Percentiles rank a stretch among this genome's conserved stretches.
phyloP scores from a whole-genome alignment of 2,797 vertebrate species.

The Taenioides sp. region DNA sequence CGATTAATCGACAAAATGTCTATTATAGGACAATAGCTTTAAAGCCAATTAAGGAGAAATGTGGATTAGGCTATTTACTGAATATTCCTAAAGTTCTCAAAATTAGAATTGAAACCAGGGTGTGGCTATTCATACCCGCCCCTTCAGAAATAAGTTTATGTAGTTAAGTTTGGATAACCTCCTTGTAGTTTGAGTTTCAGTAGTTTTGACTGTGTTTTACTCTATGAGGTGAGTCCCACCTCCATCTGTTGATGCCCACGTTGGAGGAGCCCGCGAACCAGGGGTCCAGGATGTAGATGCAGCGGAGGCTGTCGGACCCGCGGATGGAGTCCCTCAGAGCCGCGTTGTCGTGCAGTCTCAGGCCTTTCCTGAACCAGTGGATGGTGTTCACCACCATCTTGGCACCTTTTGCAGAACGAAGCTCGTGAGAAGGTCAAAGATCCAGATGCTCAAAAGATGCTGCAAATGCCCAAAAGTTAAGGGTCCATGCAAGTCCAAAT shows the following conservation, averaged over 20 bases:
- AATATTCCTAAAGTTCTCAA: neutral
- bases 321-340: slow-evolving; percentile 86
- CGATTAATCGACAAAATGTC: too few relatives aligned
- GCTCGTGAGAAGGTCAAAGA: neutral
- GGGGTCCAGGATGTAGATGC: slow-evolving; percentile 93
- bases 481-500: neutral
- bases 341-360: slow-evolving; percentile 93
- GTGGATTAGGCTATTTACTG: too few relatives aligned
- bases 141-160: neutral
- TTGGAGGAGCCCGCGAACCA: slow-evolving; percentile 96
- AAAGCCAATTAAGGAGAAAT: too few relatives aligned
- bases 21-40: too few relatives aligned
- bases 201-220: too few relatives aligned
- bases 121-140: neutral
- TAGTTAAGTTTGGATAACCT: neutral
- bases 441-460: neutral
- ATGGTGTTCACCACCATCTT: slow-evolving; percentile 89
- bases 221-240: slow-evolving; percentile 67
- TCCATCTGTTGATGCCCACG: slow-evolving; percentile 96
- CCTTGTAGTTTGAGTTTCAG: neutral
- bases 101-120: neutral
- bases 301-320: slow-evolving; percentile 85
- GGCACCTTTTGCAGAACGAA: neutral
- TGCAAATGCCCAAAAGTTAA: neutral
- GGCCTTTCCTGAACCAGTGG: slow-evolving; percentile 95